These are phyloP conservation scores for Pollenia amentaria DNA, from an alignment of 2,888 invertebrate species.

Conservation along the genomic window DNA sequence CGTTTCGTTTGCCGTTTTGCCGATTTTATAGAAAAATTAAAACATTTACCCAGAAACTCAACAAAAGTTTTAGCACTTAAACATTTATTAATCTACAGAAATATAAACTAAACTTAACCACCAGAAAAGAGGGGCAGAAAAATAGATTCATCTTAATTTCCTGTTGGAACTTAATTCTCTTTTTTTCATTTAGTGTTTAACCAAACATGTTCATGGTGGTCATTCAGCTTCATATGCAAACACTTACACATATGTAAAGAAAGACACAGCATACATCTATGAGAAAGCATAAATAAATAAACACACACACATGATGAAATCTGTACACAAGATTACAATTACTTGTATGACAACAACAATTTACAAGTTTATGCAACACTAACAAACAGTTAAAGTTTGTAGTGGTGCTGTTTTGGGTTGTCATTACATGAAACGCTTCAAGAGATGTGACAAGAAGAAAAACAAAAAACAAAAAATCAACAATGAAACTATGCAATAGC, in stretches of 20 bases:
- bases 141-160: constrained; percentile 70
- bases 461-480: constrained; percentile 7
- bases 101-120: constrained; percentile 32
- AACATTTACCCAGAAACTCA: not conserved
- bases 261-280: too few relatives aligned
- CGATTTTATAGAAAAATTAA: not conserved
- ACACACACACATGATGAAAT: not conserved
- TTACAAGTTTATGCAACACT: constrained; percentile 73
- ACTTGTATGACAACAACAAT: constrained; percentile 79
- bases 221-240: constrained; percentile 20
- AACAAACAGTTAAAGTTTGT: constrained; percentile 52
- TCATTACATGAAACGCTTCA: constrained; percentile 74
- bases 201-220: constrained; percentile 58
- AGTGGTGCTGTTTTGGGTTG: constrained; percentile 72
- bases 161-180: constrained; percentile 33
- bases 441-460: constrained; percentile 64
- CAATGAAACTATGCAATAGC: constrained; percentile 16
- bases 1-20: too few relatives aligned
- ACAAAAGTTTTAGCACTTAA: not conserved
- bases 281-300: too few relatives aligned
- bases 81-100: constrained; percentile 20
- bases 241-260: not conserved
- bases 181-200: constrained; percentile 17
- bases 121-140: constrained; percentile 35
- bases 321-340: constrained; percentile 45